Base-by-base conservation (phyloP, 2,113 vertebrate species). In the Prunella himalayana region DNA sequence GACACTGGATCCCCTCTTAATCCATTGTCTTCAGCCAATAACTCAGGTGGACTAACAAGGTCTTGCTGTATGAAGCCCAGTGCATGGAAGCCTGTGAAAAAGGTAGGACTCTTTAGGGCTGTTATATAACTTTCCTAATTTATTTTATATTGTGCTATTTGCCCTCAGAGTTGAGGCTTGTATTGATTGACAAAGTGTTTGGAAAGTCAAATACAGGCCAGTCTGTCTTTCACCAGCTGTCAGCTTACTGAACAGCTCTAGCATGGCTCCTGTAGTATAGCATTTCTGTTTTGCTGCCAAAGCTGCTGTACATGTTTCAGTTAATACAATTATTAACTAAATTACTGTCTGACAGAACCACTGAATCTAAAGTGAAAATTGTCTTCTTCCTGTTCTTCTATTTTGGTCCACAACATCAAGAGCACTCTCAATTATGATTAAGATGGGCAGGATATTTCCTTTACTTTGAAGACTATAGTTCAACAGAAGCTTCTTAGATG, bases 151-250 rank as follows among this genome's bases (percentile, higher is more conserved):
- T 87, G 81, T 72, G 49, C 30, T 86, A 89, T 78, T 92, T 95
- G 54, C 12, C 41, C 50, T 94, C 89, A 82, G 45, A 66, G 70
- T 69, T 91, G 84, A 90, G 59, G 66, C 70, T 94, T 77, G 31
- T 79, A 78, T 87, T 90, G 93, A 95, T 85, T 83, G 91, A 68
- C 76, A 60, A 71, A 84, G n/a, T 69, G 57, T 92, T 91, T 89
- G 91, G 54, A 68, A 91, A 95, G 86, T 81, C 86, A 91, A 14
- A 77, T 77, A 42, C 72, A 59, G 82, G 63, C 84, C 75, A 91
- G 70, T 35, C 47, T 75, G 51, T 81, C 49, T 88, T 91, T 91
- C 41, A 86, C 27, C 83, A 91, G 76, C 89, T 90, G 81, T 85
- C 73, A 68, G 84, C 28, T 86, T 60, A 27, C 35, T 71, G 35